Evolutionary conservation across 2,888 invertebrate genomes (phyloP), one percentile per base, ranked within the genome.

Genomic region (Dichetophora obliterata): DNA sequence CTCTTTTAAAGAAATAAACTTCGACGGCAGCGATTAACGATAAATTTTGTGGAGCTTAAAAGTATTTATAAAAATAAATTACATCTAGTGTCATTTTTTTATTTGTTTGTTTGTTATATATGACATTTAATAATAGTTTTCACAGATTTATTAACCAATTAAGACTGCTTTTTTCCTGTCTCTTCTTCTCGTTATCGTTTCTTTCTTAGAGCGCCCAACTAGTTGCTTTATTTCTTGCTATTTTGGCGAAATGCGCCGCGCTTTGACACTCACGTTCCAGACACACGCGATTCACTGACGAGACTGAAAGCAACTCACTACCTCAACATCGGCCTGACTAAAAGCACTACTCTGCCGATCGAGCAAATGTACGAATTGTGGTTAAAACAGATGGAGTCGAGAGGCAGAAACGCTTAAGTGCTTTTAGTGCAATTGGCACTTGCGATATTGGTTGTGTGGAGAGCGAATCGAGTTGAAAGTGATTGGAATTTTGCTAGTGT

Each of bases 201-300:
- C 50, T 11, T 8, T 34, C 34, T 76, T 71, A 19, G 24, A 54
- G 68, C 74, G 78, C 77, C 77, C 77, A 78, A 75, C 61, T 65
- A 57, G 24, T 34, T 24, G 14, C 37, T 71, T 34, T 37, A 5
- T 14, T 54, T 37, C 34, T 65, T 48, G 9, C 19, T 74, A 48
- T 70, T 50, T 63, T 63, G 4, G n/a, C 69, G n/a, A 59, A 59
- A 66, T 72, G 54, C 76, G 66, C 75, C 68, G 63, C 61, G 54
- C 22, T 69, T 69, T 57, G 43, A 31, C 76, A 22, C 52, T 57
- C 81, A 81, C 82, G 83, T 83, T 84, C 85, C 83, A 81, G 80
- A 83, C 85, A 84, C 85, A 83, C 85, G 84, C 85, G 85, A 84
- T 85, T 83, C 85, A 85, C 84, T 82, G 83, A 84, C 83, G 84